Conservation (phyloP, 1,140 invertebrate genomes). For the Drosophila subobscura region DNA sequence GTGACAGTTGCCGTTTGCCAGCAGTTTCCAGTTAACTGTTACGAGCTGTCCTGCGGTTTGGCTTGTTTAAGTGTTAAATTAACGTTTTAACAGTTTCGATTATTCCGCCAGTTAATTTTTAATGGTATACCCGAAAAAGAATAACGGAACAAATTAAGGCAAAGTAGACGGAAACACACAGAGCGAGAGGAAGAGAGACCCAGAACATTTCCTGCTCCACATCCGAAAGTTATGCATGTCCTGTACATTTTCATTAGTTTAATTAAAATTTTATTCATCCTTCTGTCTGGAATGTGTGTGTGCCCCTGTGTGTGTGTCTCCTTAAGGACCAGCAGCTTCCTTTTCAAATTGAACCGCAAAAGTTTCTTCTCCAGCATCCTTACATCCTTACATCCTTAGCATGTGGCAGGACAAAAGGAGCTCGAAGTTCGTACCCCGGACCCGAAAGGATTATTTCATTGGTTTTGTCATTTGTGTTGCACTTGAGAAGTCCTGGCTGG, state of each 20-base stretch:
- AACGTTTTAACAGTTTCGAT: slow-evolving; percentile 79
- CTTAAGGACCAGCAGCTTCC: slow-evolving; percentile 42
- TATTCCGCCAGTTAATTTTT: slow-evolving; percentile 79
- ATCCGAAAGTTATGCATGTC: slow-evolving; percentile 37
- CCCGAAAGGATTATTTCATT: slow-evolving; percentile 68
- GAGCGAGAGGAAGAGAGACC: neutral
- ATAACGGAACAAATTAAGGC: slow-evolving; percentile 2
- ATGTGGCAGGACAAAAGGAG: too few relatives aligned
- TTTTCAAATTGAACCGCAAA: slow-evolving; percentile 79
- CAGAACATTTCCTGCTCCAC: slow-evolving; percentile 31
- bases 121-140: slow-evolving; percentile 44
- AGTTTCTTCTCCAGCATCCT: slow-evolving; percentile 42
- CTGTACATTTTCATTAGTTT: slow-evolving; percentile 77
- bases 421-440: neutral
- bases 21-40: slow-evolving; percentile 45
- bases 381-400: too few relatives aligned
- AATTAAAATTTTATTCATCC: slow-evolving; percentile 70
- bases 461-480: slow-evolving; percentile 68
- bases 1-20: slow-evolving; percentile 58
- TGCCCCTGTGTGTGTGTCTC: slow-evolving; percentile 15
- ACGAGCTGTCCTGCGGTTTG: slow-evolving; percentile 71
- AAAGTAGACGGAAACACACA: slow-evolving; percentile 8
- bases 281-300: slow-evolving; percentile 12
- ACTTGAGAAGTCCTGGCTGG: slow-evolving; percentile 29
- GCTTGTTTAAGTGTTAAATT: slow-evolving; percentile 82